Evolutionary conservation across 2,888 invertebrate species (phyloP), one percentile per base, ranked within the genome.

Genomic region (Pyrgus malvae): DNA sequence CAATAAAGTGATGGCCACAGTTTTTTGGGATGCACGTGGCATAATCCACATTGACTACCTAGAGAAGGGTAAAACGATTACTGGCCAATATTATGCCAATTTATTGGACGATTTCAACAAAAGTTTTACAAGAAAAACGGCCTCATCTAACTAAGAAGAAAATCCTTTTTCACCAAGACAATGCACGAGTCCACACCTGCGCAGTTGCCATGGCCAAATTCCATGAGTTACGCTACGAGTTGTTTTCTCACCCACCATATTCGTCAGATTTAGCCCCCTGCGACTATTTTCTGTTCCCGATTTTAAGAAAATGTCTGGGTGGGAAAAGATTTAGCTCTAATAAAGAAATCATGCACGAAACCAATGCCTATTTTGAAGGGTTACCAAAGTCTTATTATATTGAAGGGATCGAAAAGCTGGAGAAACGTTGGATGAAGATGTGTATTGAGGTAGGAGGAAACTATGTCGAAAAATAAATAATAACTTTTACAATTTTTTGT

Each of bases 1-100:
- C 27, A 56, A 51, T 42, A 62, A 66, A 37, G 61, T 61, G 27
- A 67, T 68, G 61, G 61, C 59, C 35, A 62, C 59, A 9, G 56
- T 66, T 58, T 65, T 65, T 60, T 63, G 61, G 59, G 56, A 64
- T 59, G 50, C 58, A n/a, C 19, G 7, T 11, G 23, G 12, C 23
- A 12, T 23, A 11, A 21, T 40, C 19, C 12, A 23, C 40, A 40
- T 12, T 5, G 23, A 40, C 6, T 40, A 40, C 21, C 12, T 40
- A 1, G 12, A 40, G 6, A 40, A 11, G 12, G 40, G 40, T 0
- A 40, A 40, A 40, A 23, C 40, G 11, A 5, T 21, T 8, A 40
- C 12, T 11, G 21, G 21, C 5, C 7, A 11, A 0, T 21, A 40
- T 12, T 40, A 40, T 21, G 11, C 40, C 19, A 11, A 21, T n/a